Base-by-base conservation (phyloP, 2,888 invertebrate genomes). In the Melanophora roralis region DNA sequence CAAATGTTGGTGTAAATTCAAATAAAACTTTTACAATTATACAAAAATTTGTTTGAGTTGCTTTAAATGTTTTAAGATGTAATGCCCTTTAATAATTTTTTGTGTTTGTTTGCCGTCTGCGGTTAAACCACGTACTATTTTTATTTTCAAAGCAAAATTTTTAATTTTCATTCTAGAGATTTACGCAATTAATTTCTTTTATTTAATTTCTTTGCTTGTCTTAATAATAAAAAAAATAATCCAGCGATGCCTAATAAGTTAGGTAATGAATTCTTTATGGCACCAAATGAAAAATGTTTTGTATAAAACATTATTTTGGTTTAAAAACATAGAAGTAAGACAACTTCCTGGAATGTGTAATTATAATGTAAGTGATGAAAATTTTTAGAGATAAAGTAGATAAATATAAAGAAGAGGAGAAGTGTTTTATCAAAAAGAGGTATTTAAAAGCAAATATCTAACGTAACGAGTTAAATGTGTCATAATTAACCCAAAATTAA, bases 241-340 rank as follows among this genome's bases (percentile, higher is more conserved):
- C 40, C 57, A 57, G 65, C 45, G 60, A 21, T 59, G 23, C 45
- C 64, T 80, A 80, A 80, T 80, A 76, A 76, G 75, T 75, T 45
- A 60, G 53, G 47, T 60, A 32, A 40, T 64, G 62, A 53, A 34
- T 16, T 45, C 51, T 34, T 21, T 40, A 12, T 36, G 57, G 6
- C 16, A 34, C 34, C 19, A 57, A 36, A 57, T 47, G 14, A 64
- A 65, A 43, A 34, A 71, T 49, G 0, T 36, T 53, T 55, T 47
- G 11, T n/a, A 36, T 34, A 12, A 23, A 45, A 65, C 16, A 43
- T 34, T 34, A 21, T 23, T 62, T 27, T 14, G 40, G 11, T 45
- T 12, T 9, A 27, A 43, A 60, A 16, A 53, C 27, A 53, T 65
- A 40, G 40, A 57, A 59, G 36, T 47, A 47, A 59, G n/a, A 38